phyloP scores from a whole-genome alignment of 1,140 invertebrate species.

The Cherax destructor region DNA sequence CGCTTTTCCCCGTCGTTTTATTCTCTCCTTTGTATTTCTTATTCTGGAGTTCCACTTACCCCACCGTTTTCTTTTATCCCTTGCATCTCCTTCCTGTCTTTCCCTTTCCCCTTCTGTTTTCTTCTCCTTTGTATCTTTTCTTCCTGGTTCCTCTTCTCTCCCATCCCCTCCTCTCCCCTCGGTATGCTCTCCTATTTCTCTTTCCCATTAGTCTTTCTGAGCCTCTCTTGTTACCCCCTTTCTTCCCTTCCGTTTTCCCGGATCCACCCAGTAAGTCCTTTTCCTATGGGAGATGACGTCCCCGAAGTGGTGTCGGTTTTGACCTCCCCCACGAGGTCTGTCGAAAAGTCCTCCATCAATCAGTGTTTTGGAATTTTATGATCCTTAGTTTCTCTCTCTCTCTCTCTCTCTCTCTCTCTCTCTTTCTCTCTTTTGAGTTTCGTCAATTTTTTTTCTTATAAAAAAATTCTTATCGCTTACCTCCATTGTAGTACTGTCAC shows the following conservation, averaged over 20 bases:
- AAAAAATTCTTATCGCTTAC: no score
- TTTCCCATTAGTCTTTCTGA: constrained; percentile 4
- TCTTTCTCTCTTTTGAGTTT: constrained; percentile 1
- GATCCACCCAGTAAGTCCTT: no score
- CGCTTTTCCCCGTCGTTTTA: neutral
- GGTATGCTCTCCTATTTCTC: neutral
- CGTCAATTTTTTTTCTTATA: no score
- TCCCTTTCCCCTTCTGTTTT: neutral
- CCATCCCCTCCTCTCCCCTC: neutral
- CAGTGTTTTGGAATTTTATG: no score
- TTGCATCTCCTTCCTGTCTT: neutral
- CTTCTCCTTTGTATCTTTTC: neutral
- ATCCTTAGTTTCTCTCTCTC: neutral
- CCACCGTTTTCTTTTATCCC: neutral
- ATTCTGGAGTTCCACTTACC: neutral
- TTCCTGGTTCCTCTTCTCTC: neutral
- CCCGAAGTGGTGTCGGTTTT: no score
- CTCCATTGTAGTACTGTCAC: no score
- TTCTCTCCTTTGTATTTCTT: neutral
- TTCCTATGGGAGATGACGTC: no score
- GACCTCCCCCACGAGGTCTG: no score
- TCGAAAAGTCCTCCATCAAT: no score
- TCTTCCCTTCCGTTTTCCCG: neutral
- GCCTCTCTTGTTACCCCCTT: neutral
- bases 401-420: constrained; percentile 7